phyloP scores from a whole-genome alignment of 2,797 vertebrate species.

The Alectoris magna region DNA sequence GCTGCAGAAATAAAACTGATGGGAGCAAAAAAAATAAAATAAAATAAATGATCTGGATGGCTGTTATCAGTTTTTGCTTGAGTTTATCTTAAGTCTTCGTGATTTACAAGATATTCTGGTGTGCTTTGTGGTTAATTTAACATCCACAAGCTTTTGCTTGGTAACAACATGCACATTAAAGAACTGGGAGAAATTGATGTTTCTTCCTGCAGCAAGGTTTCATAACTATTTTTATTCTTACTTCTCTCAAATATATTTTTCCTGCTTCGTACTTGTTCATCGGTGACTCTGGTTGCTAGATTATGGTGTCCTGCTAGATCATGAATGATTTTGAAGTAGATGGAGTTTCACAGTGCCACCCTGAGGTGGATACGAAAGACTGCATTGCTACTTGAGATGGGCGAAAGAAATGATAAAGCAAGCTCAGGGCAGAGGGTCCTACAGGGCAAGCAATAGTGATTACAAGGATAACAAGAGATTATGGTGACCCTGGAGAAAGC shows the following conservation, averaged over 20 bases:
- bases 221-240: neutral
- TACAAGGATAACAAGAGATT: neutral
- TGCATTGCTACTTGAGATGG: neutral
- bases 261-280: neutral
- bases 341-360: neutral
- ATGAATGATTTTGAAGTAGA: neutral
- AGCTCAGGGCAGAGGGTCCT: neutral
- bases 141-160: neutral
- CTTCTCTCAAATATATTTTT: neutral
- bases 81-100: neutral
- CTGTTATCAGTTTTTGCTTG: neutral
- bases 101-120: neutral
- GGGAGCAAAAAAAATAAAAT: neutral
- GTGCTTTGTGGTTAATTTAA: neutral
- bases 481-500: neutral
- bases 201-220: neutral
- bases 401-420: accelerated
- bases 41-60: neutral
- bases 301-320: neutral
- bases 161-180: neutral
- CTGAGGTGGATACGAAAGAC: neutral
- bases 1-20: neutral
- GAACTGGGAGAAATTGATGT: accelerated
- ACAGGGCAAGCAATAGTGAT: neutral
- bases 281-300: neutral